These are phyloP conservation scores for Neodiprion pinetum DNA, from an alignment of 1,140 invertebrate species.

Conservation along the genomic window DNA sequence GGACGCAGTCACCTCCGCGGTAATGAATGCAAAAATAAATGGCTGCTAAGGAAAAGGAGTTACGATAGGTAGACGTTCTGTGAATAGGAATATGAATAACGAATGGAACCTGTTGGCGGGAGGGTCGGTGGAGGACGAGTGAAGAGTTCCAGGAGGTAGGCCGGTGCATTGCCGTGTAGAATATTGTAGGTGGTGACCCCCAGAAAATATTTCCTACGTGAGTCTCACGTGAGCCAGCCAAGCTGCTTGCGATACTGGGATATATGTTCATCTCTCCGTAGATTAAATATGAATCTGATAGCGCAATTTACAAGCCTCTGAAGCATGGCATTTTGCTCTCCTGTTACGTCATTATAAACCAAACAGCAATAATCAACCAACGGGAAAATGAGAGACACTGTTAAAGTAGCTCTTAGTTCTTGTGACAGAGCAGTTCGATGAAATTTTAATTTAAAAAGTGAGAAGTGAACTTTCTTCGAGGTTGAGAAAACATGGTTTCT, in stretches of 20 bases:
- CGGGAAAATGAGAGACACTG: neutral
- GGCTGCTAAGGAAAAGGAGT: too few species aligned
- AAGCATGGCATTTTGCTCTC: neutral
- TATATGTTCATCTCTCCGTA: neutral
- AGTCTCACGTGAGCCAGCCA: neutral
- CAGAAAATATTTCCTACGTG: too few species aligned
- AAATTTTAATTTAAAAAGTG: neutral
- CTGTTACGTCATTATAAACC: neutral
- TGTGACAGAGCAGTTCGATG: neutral
- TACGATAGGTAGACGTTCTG: too few species aligned
- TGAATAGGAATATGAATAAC: too few species aligned
- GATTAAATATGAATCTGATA: constrained; percentile 2
- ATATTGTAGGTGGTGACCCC: too few species aligned
- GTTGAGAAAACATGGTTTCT: neutral
- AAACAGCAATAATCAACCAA: too few species aligned
- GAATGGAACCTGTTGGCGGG: too few species aligned
- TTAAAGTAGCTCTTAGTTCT: neutral
- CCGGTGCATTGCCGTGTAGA: too few species aligned
- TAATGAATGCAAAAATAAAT: too few species aligned
- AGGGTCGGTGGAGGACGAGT: too few species aligned
- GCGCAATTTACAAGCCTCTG: neutral
- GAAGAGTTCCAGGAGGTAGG: too few species aligned
- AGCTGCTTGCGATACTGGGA: neutral
- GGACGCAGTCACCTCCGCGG: too few species aligned
- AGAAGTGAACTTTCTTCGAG: neutral